Conservation (phyloP, 2,888 invertebrate genomes). For the Tenodera sinensis region DNA sequence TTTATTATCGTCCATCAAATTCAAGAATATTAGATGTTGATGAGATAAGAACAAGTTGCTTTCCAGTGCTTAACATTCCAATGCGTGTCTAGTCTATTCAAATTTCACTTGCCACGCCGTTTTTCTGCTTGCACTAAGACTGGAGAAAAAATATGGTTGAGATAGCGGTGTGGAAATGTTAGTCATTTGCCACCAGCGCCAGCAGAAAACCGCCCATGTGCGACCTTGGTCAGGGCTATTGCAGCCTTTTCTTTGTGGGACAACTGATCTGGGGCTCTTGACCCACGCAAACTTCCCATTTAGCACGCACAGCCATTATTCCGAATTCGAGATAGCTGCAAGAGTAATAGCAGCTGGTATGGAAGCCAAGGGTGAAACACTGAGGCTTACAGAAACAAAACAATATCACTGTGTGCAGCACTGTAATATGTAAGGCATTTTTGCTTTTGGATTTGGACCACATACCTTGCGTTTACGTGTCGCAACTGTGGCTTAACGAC, state of each 20-base stretch:
- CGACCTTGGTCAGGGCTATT: background rate
- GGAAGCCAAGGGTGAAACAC: background rate
- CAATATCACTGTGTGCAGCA: background rate
- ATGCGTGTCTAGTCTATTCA: background rate
- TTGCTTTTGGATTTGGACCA: too few relatives aligned
- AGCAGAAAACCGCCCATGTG: background rate
- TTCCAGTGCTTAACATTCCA: background rate
- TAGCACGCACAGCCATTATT: background rate
- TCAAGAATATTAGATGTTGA: too few relatives aligned
- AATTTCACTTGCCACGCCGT: background rate
- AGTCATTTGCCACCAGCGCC: background rate
- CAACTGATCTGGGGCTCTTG: background rate
- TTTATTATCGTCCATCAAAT: too few relatives aligned
- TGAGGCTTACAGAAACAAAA: too few relatives aligned
- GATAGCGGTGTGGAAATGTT: background rate
- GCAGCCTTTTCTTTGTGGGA: background rate
- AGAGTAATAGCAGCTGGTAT: background rate
- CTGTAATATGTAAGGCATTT: too few relatives aligned
- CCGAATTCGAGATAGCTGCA: background rate
- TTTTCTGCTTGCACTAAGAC: background rate
- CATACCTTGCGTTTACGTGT: too few relatives aligned
- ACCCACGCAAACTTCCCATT: background rate
- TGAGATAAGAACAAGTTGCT: too few relatives aligned
- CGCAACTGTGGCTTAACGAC: too few relatives aligned
- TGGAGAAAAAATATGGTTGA: background rate